Base-by-base conservation (phyloP, 2,113 vertebrate genomes). In the Phycodurus eques region DNA sequence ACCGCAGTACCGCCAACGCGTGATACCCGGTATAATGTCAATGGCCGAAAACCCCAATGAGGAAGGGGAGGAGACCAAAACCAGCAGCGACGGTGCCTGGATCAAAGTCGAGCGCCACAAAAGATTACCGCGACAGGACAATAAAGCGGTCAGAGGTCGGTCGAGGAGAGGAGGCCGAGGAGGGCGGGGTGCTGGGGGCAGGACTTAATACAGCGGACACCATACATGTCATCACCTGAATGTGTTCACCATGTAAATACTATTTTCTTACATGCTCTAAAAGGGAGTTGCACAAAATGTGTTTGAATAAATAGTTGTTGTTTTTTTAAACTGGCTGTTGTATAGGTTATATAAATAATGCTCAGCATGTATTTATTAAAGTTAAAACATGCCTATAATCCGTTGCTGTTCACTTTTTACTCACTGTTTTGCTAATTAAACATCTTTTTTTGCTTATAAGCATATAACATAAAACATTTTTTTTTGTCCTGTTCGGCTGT, bases 71-170 rank as follows among this genome's bases (percentile, higher is more conserved):
- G 94, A 93, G 56, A 83, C 78, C 87, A 95, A 90, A 86, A 88
- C 73, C 71, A 87, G 85, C n/a, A 47, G 3, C 2, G 97, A 98
- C 1, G 94, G 95, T 0, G 96, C 94, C 0, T 99, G 98, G 98
- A 95, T 94, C 73, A 96, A 94, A 87, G 97, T 99, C 82, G 94
- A 96, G 73, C 90, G 95, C 7, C 83, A 84, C 0, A 97, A 94
- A 84, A 96, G 94, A 88, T 66, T 92, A 60, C 86, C 90, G 68
- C 92, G 93, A 77, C 94, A 88, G 77, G 93, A 94, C 74, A 88
- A 84, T 83, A 93, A 92, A 89, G 90, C 90, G 60, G 68, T 72
- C 1, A 77, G 92, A 3, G 80, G 92, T 81, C 95, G 95, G 79
- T 67, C 60, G 0, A 92, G 87, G 70, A 95, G 93, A 84, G 96